phyloP scores from a whole-genome alignment of 2,797 vertebrate genomes.

The Manis javanica region DNA sequence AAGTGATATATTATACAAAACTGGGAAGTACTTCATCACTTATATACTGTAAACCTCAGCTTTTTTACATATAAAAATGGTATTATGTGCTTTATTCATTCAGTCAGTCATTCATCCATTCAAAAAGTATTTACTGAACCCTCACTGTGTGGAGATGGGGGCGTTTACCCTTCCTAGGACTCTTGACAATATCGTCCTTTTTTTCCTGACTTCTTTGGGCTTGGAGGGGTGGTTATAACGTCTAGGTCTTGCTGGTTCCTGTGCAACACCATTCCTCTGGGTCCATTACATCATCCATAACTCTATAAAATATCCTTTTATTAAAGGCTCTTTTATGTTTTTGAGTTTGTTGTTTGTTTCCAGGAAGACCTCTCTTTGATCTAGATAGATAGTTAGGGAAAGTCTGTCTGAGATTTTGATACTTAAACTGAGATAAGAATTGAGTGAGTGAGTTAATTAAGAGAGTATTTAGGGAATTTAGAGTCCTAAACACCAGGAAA shows the following conservation, averaged over 20 bases:
- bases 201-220: not conserved
- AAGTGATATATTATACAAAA: constrained; percentile 27
- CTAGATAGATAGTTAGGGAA: not conserved
- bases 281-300: not conserved
- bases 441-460: not conserved
- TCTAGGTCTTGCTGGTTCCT: not conserved
- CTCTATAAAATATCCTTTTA: not conserved
- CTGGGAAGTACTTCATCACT: not conserved
- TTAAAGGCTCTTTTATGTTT: not conserved
- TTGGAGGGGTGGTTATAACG: too few species aligned
- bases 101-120: not conserved
- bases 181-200: not conserved
- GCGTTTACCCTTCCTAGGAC: not conserved
- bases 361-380: not conserved
- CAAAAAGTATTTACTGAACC: not conserved
- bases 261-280: not conserved
- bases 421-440: not conserved
- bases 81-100: not conserved
- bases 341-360: not conserved
- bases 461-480: not conserved
- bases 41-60: not conserved
- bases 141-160: not conserved
- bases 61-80: not conserved
- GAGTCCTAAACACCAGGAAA: not conserved
- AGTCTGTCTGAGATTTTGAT: not conserved